These are phyloP conservation scores for Stictocephala bisonia DNA, from an alignment of 2,888 invertebrate genomes.

Conservation along the genomic window DNA sequence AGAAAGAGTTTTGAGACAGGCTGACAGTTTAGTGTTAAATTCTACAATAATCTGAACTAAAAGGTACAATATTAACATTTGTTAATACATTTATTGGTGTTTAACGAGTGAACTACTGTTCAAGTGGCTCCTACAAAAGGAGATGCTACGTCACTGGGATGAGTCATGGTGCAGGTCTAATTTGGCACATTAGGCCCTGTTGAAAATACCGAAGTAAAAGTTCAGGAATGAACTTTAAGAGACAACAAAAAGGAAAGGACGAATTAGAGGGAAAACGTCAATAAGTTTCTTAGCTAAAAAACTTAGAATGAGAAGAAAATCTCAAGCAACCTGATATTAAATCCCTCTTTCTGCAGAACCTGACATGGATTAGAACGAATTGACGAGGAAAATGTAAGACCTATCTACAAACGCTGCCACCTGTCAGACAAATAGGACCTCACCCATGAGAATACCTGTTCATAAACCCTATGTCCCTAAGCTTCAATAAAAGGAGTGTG, in stretches of 20 bases:
- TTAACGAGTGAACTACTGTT: constrained; percentile 59
- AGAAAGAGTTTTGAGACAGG: constrained; percentile 19
- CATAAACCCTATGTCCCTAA: too few species aligned
- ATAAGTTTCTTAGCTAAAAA: not conserved
- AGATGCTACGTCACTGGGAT: constrained; percentile 61
- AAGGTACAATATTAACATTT: constrained; percentile 59
- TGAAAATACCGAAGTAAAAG: not conserved
- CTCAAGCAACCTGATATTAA: not conserved
- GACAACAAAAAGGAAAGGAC: too few species aligned
- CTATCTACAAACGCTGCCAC: too few species aligned
- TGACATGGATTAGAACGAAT: constrained; percentile 8
- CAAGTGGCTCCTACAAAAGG: constrained; percentile 59
- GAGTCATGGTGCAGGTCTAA: constrained; percentile 59
- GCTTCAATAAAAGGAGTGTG: too few species aligned
- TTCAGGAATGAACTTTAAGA: constrained; percentile 16
- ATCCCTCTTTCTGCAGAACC: not conserved
- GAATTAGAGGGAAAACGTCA: too few species aligned
- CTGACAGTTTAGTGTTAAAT: constrained; percentile 54
- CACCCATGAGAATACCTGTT: too few species aligned
- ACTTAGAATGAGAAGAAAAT: not conserved
- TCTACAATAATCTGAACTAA: constrained; percentile 60
- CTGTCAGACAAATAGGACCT: too few species aligned
- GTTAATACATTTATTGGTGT: constrained; percentile 61
- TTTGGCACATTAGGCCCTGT: constrained; percentile 17
- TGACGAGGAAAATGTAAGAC: not conserved